These are phyloP conservation scores for Trachelus iudaicus DNA, from an alignment of 2,888 invertebrate species.

Conservation along the genomic window DNA sequence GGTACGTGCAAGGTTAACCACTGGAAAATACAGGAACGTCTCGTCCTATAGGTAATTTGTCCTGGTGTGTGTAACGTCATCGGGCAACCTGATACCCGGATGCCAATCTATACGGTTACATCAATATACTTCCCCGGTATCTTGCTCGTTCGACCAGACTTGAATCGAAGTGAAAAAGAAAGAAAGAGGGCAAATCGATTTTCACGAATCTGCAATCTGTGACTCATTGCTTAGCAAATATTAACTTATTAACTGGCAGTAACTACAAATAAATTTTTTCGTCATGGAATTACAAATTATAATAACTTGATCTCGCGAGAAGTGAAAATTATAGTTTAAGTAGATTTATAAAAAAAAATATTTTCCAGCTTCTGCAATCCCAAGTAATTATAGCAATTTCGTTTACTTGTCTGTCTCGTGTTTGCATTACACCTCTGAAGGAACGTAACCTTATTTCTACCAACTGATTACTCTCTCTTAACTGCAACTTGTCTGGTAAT, in stretches of 20 bases:
- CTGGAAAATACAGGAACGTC: not conserved
- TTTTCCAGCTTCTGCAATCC: constrained; percentile 32
- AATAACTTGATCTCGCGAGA: not conserved
- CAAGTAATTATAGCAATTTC: constrained; percentile 45
- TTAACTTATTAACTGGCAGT: too few relatives aligned
- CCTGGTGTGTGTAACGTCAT: constrained; percentile 5
- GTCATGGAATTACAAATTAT: too few relatives aligned
- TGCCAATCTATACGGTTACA: too few relatives aligned
- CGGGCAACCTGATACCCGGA: not conserved
- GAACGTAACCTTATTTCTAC: not conserved
- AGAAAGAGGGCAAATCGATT: too few relatives aligned
- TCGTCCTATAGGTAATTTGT: constrained; percentile 3
- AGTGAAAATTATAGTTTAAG: constrained; percentile 5
- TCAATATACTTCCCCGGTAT: too few relatives aligned
- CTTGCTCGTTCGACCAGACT: too few relatives aligned
- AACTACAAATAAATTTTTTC: too few relatives aligned
- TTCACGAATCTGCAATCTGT: too few relatives aligned
- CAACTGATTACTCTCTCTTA: constrained; percentile 24
- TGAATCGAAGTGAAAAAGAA: too few relatives aligned
- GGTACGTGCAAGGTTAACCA: too few relatives aligned
- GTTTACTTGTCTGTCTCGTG: constrained; percentile 12
- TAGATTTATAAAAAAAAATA: constrained; percentile 21
- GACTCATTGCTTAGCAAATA: too few relatives aligned
- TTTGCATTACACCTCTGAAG: too few relatives aligned
- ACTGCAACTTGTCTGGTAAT: constrained; percentile 48